Evolutionary conservation across 2,113 vertebrate genomes (phyloP).

Genomic region (Promerops cafer): DNA sequence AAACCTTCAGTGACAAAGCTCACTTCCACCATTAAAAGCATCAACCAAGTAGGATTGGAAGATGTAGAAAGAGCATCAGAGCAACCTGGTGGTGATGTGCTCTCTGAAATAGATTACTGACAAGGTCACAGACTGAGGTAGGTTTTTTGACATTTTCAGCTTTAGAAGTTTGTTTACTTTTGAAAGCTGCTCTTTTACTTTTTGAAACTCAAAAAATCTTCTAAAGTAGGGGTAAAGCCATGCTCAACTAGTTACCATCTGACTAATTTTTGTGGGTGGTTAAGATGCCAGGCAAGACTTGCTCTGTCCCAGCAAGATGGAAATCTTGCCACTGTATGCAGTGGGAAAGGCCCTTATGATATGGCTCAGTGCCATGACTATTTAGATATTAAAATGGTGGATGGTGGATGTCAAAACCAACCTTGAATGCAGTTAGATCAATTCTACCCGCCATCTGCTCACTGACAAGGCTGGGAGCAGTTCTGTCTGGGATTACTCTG

Average conservation of each 20-base stretch:
- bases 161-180: neutral
- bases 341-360: neutral
- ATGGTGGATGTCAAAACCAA: neutral
- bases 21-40: neutral
- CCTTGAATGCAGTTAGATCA: neutral
- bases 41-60: neutral
- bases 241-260: neutral
- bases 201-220: neutral
- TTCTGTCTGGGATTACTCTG: neutral
- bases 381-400: neutral
- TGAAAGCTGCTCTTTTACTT: neutral
- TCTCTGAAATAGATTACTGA: neutral
- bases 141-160: neutral
- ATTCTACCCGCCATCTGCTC: neutral
- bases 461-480: neutral
- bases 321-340: neutral
- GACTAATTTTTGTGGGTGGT: slow-evolving; percentile 2
- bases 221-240: neutral
- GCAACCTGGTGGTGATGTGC: neutral
- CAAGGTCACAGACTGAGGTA: neutral
- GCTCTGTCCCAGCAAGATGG: neutral
- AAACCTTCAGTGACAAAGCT: neutral
- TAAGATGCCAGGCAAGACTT: neutral
- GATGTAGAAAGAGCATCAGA: neutral
- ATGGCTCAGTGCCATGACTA: neutral